Base-by-base conservation (phyloP, 2,888 invertebrate genomes). In the Sympetrum striolatum region DNA sequence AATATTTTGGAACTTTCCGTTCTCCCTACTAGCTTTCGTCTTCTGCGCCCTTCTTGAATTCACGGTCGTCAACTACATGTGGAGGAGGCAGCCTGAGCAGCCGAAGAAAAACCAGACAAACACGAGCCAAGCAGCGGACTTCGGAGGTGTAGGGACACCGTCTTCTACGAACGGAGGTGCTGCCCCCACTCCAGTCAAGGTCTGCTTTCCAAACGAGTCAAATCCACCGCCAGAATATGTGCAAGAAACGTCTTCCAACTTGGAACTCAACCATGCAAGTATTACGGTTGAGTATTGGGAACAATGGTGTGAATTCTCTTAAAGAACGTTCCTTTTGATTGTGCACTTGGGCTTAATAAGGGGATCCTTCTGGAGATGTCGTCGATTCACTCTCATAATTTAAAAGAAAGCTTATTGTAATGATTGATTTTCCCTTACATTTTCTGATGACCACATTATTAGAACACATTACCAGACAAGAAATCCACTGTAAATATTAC, bases 21-120 rank as follows among this genome's bases (percentile, higher is more conserved):
- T 25, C 48, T 73, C 92, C 82, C 92, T 92, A 92, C 92, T 93
- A 93, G 94, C 94, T 22, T 94, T 94, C 92, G 94, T 94, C 18
- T 94, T 94, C 92, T 93, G 94, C 91, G 94, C 94, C 12, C 93
- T 94, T 15, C 92, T 94, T 90, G 94, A 94, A 91, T 94, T 94
- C 92, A 94, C 94, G 12, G 93, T 94, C 81, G 94, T 94, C 81
- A 94, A 94, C 92, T 94, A 94, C 92, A 93, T 94, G 92, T 94
- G 94, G 93, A 92, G 94, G 81, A 93, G 93, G 92, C 92, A 93
- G 64, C 92, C 92, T 0, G 91, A 90, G 22, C 12, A 64, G 58
- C 31, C 31, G 4, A 58, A 86, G 12, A 60, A 37, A 22, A 60
- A 22, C 39, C n/a, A 35, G 10, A 22, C 37, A 14, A 37, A 25